Conservation (phyloP, 2,888 invertebrate genomes). For the Sialis lutaria region DNA sequence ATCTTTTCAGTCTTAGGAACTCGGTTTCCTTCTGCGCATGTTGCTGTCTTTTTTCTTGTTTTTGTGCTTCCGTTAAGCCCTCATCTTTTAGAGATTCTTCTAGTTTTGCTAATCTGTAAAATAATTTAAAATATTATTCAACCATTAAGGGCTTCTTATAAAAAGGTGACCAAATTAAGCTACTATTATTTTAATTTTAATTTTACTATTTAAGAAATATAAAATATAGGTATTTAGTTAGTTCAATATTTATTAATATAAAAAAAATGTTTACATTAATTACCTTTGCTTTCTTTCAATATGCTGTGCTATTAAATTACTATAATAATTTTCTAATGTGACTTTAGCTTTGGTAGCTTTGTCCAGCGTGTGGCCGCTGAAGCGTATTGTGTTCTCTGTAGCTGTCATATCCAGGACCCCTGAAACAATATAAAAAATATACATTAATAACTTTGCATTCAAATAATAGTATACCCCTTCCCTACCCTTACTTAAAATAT, state of each 20-base stretch:
- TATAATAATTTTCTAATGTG: conserved; percentile 97
- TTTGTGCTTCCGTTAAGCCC: conserved; percentile 83
- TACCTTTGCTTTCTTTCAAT: conserved; percentile 91
- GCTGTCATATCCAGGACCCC: conserved; percentile 75
- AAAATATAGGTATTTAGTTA: neutral
- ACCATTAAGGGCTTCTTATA: neutral
- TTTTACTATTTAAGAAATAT: neutral
- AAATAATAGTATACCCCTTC: no score
- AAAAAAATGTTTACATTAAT: conserved; percentile 9
- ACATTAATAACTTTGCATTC: neutral
- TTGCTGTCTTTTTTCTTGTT: conserved; percentile 81
- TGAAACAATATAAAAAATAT: conserved; percentile 24
- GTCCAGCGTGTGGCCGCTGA: conserved; percentile 94
- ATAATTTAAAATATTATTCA: neutral
- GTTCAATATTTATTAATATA: neutral
- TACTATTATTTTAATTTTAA: neutral
- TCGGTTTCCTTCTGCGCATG: conserved; percentile 99
- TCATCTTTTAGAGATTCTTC: conserved; percentile 96
- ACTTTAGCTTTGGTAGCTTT: conserved; percentile 99
- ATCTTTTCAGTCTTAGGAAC: conserved; percentile 88
- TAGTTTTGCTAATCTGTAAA: conserved; percentile 61
- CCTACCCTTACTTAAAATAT: no score
- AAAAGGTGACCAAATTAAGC: neutral
- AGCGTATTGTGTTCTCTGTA: conserved; percentile 70
- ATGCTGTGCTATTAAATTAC: conserved; percentile 93